A percentile compares a stretch with the other conserved stretches of the same genome.
These are phyloP conservation scores for Tympanuchus pallidicinctus DNA, from an alignment of 2,113 vertebrate species.

Conservation along the genomic window DNA sequence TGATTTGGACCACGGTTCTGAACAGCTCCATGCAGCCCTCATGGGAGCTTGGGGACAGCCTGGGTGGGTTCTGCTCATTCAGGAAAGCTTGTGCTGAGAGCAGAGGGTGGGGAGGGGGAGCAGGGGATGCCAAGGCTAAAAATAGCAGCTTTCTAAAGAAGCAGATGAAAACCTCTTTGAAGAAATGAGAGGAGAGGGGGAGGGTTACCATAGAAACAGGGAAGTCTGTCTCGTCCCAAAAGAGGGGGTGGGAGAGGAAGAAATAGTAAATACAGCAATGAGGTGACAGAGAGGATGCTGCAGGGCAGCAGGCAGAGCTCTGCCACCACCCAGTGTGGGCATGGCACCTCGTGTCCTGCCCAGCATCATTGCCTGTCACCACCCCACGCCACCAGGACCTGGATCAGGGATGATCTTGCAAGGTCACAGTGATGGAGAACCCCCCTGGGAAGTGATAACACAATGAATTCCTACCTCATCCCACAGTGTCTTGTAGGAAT, in stretches of 20 bases:
- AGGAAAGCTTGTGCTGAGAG: not conserved
- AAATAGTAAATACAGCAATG: conserved; percentile 59
- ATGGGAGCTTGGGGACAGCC: not conserved
- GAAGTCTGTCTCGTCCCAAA: conserved; percentile 68
- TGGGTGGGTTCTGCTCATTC: not conserved
- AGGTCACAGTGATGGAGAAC: fast-evolving
- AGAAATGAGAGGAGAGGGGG: conserved; percentile 45
- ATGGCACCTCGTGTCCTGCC: not conserved
- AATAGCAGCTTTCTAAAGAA: conserved; percentile 56
- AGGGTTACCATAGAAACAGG: conserved; percentile 66
- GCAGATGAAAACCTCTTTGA: conserved; percentile 57
- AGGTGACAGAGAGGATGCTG: not conserved
- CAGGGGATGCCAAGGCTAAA: conserved; percentile 67
- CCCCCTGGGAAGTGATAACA: fast-evolving
- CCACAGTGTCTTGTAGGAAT: not conserved
- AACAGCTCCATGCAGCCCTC: not conserved
- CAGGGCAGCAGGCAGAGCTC: not conserved
- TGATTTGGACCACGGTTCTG: fast-evolving
- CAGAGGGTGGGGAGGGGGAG: conserved; percentile 27
- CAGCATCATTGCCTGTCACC: not conserved
- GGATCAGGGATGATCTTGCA: fast-evolving
- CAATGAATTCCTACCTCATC: not conserved
- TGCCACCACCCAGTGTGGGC: not conserved
- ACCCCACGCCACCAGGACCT: fast-evolving
- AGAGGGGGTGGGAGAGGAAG: conserved; percentile 47